Evolutionary conservation across 2,888 invertebrate species (phyloP), one percentile per base, ranked within the genome.

Genomic region (Halocaridina rubra): DNA sequence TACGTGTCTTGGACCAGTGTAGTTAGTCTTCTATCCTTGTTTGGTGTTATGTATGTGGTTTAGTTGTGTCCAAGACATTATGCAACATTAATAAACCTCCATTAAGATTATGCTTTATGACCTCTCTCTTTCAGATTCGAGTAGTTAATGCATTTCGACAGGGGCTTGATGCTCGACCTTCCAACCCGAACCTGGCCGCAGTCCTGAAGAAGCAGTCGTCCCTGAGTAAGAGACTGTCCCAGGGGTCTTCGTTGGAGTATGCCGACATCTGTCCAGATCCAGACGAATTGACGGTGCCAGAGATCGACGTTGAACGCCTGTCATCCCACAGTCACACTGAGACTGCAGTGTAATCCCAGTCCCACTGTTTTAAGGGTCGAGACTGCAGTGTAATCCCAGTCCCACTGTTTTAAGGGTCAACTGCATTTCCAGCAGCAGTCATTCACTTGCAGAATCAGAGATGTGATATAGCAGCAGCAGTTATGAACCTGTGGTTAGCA

Each of bases 61-160:
- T 84, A 78, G 78, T 84, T 84, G 78, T 84, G 82, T 84, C 82
- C 82, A 84, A 84, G 82, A 78, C 82, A 84, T 84, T 33, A 57
- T 27, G 71, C 27, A 16, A 32, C 61, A 8, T 33, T 33, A 19
- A 24, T 29, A 33, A 61, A 32, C 77, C 46, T 22, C 57, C 53
- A 29, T 53, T 84, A 84, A 84, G 53, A 59, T n/a, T 59, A 16
- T 33, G 5, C 32, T 59, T 78, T 78, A 57, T 84, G 78, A 29
- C 61, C 57, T 84, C 88, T 92, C 91, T 93, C 91, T 93, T 93
- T 92, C 96, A 99, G 99, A 99, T 99, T 93, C 98, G 99, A 94
- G 99, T 99, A 94, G 98, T 99, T 93, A 99, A 99, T 94, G 99
- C 99, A 93, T 99, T 99, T 95, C 98, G 99, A 93, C 98, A 98